Conservation (phyloP, 2,888 invertebrate genomes). For the Hypena proboscidalis region DNA sequence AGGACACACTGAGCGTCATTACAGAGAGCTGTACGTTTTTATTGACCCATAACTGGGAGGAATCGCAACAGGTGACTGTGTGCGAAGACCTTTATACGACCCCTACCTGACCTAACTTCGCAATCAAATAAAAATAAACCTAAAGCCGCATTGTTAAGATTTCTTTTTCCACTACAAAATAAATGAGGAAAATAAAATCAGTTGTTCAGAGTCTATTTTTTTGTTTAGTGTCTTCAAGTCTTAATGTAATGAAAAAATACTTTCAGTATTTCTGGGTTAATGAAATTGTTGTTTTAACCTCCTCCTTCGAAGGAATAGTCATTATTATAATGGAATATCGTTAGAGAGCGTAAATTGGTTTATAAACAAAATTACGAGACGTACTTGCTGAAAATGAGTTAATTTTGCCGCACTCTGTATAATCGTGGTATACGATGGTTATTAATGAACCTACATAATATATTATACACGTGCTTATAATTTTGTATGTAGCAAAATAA, state of each 20-base stretch:
- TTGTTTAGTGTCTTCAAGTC: constrained; percentile 42
- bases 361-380: constrained; percentile 7
- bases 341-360: constrained; percentile 9
- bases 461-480: not conserved
- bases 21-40: constrained; percentile 66
- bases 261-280: constrained; percentile 20
- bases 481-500: no score
- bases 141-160: constrained; percentile 33
- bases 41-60: constrained; percentile 66
- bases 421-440: not conserved
- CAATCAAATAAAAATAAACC: constrained; percentile 38
- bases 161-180: constrained; percentile 37
- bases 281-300: constrained; percentile 7
- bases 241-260: constrained; percentile 46
- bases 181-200: constrained; percentile 65
- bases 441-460: not conserved
- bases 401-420: constrained; percentile 1
- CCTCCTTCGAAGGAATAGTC: constrained; percentile 9
- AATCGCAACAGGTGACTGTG: constrained; percentile 69
- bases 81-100: constrained; percentile 51
- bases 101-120: constrained; percentile 37
- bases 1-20: constrained; percentile 53
- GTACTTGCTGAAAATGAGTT: constrained; percentile 1
- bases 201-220: constrained; percentile 57
- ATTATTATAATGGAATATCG: constrained; percentile 14